These are phyloP conservation scores for Saxicola maurus DNA, from an alignment of 2,797 vertebrate genomes.

Conservation along the genomic window DNA sequence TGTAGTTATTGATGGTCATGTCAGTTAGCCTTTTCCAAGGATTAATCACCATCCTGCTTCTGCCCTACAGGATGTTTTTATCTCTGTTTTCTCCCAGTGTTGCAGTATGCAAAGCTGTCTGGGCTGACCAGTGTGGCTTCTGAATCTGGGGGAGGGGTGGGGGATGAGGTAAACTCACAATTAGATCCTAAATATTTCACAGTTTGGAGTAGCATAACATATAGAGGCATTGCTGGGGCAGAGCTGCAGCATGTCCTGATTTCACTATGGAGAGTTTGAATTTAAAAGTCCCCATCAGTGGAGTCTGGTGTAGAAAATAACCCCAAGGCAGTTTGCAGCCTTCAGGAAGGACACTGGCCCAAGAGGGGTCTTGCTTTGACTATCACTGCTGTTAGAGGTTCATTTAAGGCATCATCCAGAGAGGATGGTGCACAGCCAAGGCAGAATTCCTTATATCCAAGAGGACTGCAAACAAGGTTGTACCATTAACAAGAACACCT, in stretches of 20 bases:
- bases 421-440: background rate
- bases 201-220: background rate
- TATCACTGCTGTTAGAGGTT: background rate
- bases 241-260: background rate
- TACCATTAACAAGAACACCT: background rate
- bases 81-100: constrained; percentile 33
- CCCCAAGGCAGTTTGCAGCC: background rate
- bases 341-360: background rate
- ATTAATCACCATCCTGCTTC: constrained; percentile 63
- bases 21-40: constrained; percentile 66
- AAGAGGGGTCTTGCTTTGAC: background rate
- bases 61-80: constrained; percentile 58
- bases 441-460: background rate
- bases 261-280: background rate
- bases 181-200: background rate
- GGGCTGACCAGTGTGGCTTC: background rate
- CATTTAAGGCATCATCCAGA: background rate
- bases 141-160: background rate
- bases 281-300: background rate
- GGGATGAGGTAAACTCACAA: background rate
- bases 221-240: background rate
- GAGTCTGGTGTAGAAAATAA: background rate
- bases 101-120: background rate
- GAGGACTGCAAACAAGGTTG: background rate
- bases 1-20: constrained; percentile 67